Conservation (phyloP, 2,888 invertebrate genomes). For the Agrochola lota region DNA sequence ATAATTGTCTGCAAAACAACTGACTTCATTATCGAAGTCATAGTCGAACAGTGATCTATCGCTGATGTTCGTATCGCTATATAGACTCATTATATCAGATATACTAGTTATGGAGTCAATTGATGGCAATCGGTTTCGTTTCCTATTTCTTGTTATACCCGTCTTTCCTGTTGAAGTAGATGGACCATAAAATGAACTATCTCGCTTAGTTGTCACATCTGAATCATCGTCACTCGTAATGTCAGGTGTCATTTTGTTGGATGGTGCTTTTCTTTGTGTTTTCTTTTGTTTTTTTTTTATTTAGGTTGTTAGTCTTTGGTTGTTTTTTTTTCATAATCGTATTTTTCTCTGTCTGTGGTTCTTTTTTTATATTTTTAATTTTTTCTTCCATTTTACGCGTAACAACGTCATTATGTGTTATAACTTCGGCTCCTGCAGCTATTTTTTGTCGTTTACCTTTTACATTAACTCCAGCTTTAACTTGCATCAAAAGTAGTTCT, state of each 20-base stretch:
- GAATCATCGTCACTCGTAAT: constrained; percentile 18
- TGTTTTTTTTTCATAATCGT: too few species aligned
- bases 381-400: constrained; percentile 7
- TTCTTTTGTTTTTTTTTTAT: too few species aligned
- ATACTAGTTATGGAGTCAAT: constrained; percentile 11
- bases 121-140: constrained; percentile 19
- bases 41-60: too few species aligned
- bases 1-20: too few species aligned
- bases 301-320: too few species aligned
- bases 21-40: too few species aligned
- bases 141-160: constrained; percentile 8
- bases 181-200: constrained; percentile 12
- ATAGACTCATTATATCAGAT: constrained; percentile 3
- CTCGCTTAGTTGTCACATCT: constrained; percentile 1
- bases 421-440: constrained; percentile 12
- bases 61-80: background rate
- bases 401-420: constrained; percentile 6
- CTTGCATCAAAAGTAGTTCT: constrained; percentile 10
- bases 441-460: constrained; percentile 11
- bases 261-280: too few species aligned
- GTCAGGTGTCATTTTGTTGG: constrained; percentile 15
- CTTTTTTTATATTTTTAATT: constrained; percentile 1
- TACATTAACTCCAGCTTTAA: constrained; percentile 9
- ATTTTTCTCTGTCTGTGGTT: too few species aligned
- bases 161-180: constrained; percentile 28